phyloP scores from a whole-genome alignment of 2,888 invertebrate species.

The Brachypalpus laphriformis region DNA sequence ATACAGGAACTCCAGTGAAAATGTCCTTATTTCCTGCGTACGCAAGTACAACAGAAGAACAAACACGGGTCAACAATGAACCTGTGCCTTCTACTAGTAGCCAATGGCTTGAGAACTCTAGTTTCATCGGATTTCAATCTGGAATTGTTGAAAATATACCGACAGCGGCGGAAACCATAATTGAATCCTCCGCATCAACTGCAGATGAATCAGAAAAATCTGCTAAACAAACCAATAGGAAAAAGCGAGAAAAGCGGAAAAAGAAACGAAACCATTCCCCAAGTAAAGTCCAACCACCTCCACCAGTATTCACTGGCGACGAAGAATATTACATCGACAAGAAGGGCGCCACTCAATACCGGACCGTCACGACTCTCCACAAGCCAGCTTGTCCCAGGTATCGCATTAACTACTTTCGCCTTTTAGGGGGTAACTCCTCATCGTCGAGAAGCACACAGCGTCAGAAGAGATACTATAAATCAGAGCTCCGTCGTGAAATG shows the following conservation, averaged over 20 bases:
- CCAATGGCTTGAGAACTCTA: constrained; percentile 75
- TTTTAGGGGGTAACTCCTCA: constrained; percentile 10
- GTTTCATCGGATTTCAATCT: constrained; percentile 41
- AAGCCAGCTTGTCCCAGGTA: constrained; percentile 87
- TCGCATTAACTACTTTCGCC: constrained; percentile 67
- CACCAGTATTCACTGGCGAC: constrained; percentile 78
- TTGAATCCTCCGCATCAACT: not conserved
- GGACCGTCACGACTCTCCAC: constrained; percentile 86
- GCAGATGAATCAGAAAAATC: not conserved
- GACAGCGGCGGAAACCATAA: not conserved
- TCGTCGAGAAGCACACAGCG: constrained; percentile 14
- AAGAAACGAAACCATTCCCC: not conserved
- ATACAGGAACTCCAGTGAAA: too few relatives aligned
- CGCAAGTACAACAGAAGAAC: not conserved
- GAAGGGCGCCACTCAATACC: constrained; percentile 84
- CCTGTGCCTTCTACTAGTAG: not conserved
- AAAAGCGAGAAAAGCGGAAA: constrained; percentile 32
- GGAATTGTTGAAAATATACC: constrained; percentile 6
- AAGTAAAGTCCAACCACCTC: not conserved
- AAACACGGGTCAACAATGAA: not conserved
- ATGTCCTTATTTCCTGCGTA: constrained; percentile 76
- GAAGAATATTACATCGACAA: constrained; percentile 86
- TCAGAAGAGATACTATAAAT: constrained; percentile 57
- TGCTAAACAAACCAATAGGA: not conserved
- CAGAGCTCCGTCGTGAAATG: constrained; percentile 61